Evolutionary conservation across 1,140 invertebrate genomes (phyloP), one percentile per base, ranked within the genome.

Genomic region (Ostrea denselamellosa): DNA sequence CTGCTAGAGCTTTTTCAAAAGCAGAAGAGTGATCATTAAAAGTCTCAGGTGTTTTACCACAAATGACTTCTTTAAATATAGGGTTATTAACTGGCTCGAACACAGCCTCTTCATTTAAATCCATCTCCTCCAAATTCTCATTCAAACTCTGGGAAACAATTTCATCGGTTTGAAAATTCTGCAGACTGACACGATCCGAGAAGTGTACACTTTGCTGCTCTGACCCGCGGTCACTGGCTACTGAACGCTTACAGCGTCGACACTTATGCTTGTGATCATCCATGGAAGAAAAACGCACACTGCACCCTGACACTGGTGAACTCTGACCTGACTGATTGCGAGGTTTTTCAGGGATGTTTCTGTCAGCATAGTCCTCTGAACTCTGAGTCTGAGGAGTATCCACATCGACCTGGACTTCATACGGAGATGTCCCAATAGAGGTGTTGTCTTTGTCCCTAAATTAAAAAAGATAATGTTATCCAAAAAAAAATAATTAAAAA

Each of bases 271-370:
- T 89, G 28, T 87, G 34, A 19, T 90, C 88, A 54, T 89, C 90
- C n/a, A 89, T 86, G 53, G 89, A 87, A 28, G 85, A 85, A 14
- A 91, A 84, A 34, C 85, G 90, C 19, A 83, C 82, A 88, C 92
- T 91, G 88, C 91, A 91, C 53, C 86, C 90, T 0, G 90, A 91
- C 14, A 90, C 88, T 10, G 92, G 92, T 56, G 92, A 92, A 89
- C 92, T 89, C 53, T 92, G 91, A 81, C 90, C 90, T 14, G 91
- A 92, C 8, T 71, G 85, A 65, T 90, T 90, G 44, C 86, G 85
- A 28, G 65, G 82, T 22, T 71, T 86, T 65, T 82, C 34, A 14
- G 88, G 52, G 83, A 53, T 65, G n/a, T 53, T 53, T 54, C 85
- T 87, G 22, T 77, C 86, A 0, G 58, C 83, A 83, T 88, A 90